Percentiles rank a stretch among this genome's conserved stretches.
Evolutionary conservation across 2,113 vertebrate genomes (phyloP).

Genomic region (Sinocyclocheilus maitianheensis): DNA sequence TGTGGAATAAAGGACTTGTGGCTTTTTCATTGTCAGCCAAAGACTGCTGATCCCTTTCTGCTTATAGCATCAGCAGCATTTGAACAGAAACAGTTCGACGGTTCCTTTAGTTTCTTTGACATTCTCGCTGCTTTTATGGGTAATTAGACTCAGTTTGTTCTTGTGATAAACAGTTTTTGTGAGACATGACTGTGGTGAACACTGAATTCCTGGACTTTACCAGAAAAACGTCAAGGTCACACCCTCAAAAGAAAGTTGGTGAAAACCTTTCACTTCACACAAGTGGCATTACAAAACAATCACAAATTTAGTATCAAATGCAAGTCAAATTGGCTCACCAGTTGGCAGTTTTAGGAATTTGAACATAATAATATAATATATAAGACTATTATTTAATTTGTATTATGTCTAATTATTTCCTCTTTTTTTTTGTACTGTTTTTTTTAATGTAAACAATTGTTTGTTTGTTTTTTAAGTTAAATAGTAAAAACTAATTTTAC

Average conservation of each 20-base stretch:
- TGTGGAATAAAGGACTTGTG: slow-evolving; percentile 38
- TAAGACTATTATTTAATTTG: too few species aligned
- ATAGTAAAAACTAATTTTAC: too few species aligned
- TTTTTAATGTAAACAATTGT: too few species aligned
- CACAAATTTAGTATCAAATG: too few species aligned
- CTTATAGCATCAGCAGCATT: slow-evolving; percentile 9
- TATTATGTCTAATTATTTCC: too few species aligned
- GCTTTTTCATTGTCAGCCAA: slow-evolving; percentile 51
- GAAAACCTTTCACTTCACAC: neutral
- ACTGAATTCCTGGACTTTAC: slow-evolving; percentile 15
- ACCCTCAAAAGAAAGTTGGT: neutral
- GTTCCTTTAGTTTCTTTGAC: slow-evolving; percentile 11
- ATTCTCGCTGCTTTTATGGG: slow-evolving; percentile 31
- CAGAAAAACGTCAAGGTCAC: slow-evolving; percentile 26
- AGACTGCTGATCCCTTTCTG: slow-evolving; percentile 42
- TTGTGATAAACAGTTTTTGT: slow-evolving; percentile 31
- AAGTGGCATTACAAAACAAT: neutral
- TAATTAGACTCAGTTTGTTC: slow-evolving; percentile 7
- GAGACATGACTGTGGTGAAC: slow-evolving; percentile 4
- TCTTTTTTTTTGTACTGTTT: too few species aligned
- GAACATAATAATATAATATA: too few species aligned
- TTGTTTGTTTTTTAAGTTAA: too few species aligned
- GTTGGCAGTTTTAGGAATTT: too few species aligned
- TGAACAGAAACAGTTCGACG: neutral
- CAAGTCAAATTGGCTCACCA: too few species aligned